phyloP scores from a whole-genome alignment of 2,113 vertebrate species.

The Peucedramus taeniatus region DNA sequence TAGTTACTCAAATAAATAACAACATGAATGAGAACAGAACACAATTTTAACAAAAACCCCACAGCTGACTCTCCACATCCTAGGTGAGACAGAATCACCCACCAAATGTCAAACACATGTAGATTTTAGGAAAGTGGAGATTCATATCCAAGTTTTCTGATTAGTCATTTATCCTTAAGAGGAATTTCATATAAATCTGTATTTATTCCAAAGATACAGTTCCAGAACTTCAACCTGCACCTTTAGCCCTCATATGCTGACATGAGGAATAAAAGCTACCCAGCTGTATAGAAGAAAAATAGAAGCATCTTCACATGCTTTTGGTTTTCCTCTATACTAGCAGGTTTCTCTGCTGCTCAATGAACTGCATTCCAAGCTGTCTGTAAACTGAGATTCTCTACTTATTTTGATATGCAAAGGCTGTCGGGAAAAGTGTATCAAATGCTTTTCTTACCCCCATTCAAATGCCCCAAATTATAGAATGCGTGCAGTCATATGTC shows the following conservation, averaged over 20 bases:
- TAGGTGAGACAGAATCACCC: background rate
- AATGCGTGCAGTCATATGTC: background rate
- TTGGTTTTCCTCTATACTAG: background rate
- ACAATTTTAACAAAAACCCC: background rate
- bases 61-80: background rate
- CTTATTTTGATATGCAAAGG: background rate
- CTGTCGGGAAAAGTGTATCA: background rate
- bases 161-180: background rate
- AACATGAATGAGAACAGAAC: background rate
- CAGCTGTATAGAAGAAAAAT: background rate
- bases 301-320: background rate
- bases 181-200: background rate
- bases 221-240: background rate
- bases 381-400: background rate
- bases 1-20: background rate
- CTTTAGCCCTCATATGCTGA: background rate
- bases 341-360: background rate
- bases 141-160: background rate
- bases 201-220: background rate
- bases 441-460: background rate
- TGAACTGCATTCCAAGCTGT: background rate
- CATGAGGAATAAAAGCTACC: background rate
- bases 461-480: background rate
- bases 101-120: background rate
- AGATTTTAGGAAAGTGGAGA: background rate